Evolutionary conservation across 2,797 vertebrate species (phyloP).

Genomic region (Morelia viridis): DNA sequence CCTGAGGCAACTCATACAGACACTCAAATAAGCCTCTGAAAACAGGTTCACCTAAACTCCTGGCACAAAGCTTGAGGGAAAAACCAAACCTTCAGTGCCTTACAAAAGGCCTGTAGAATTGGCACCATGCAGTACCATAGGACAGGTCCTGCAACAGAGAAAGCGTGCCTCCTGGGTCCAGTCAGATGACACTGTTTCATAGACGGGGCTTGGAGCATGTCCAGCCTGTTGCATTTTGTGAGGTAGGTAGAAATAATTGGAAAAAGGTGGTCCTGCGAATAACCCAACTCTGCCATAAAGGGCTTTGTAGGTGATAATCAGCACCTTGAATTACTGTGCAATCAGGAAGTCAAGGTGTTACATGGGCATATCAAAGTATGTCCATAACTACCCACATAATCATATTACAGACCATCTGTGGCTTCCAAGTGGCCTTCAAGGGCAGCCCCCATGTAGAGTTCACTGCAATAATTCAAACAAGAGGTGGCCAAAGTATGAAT

Average conservation of each 20-base stretch:
- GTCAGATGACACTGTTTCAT: background rate
- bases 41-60: slow-evolving; percentile 36
- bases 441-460: background rate
- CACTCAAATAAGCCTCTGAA: background rate
- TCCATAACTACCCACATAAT: too few relatives aligned
- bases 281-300: background rate
- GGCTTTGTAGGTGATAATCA: background rate
- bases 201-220: background rate
- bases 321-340: background rate
- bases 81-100: background rate
- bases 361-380: background rate
- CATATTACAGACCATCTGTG: background rate
- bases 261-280: background rate
- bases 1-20: background rate
- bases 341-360: background rate
- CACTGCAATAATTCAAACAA: background rate
- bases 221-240: background rate
- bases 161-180: background rate
- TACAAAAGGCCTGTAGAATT: background rate
- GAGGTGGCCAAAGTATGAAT: background rate
- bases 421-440: background rate
- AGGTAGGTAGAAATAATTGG: background rate
- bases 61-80: background rate
- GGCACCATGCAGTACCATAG: background rate
- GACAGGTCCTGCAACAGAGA: background rate